phyloP scores from a whole-genome alignment of 92 coral and sea anemone genomes.

The Meandrina meandrites region DNA sequence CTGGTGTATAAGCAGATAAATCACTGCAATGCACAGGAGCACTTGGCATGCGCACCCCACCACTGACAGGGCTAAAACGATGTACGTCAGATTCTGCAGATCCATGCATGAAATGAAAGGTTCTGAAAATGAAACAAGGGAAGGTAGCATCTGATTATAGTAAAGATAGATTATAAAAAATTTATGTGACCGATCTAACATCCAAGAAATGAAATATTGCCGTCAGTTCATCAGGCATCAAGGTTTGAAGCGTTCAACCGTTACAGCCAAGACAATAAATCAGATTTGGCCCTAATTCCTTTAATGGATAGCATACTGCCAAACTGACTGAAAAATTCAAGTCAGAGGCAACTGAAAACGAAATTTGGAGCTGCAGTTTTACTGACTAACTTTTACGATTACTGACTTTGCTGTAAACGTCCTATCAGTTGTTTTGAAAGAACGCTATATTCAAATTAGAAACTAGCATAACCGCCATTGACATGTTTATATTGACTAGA shows the following conservation, averaged over 20 bases:
- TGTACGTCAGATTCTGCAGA: not conserved
- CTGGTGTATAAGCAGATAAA: not conserved
- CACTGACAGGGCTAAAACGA: slow-evolving; percentile 10
- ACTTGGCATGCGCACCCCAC: slow-evolving; percentile 11
- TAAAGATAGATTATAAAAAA: not conserved
- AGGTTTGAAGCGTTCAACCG: too few species aligned
- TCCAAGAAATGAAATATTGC: not conserved
- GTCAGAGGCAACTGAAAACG: not conserved
- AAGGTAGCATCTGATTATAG: not conserved
- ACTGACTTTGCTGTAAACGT: not conserved
- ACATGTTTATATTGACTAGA: not conserved
- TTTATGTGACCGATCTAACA: not conserved
- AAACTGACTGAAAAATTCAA: not conserved
- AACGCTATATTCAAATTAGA: too few species aligned
- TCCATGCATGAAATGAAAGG: not conserved
- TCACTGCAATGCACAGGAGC: not conserved
- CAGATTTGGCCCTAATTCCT: too few species aligned
- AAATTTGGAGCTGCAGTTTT: not conserved
- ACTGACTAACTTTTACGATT: not conserved
- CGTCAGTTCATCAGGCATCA: not conserved
- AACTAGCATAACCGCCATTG: not conserved
- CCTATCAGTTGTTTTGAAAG: too few species aligned
- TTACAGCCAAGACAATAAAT: too few species aligned
- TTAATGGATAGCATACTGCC: not conserved
- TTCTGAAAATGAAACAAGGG: slow-evolving; percentile 9